Conservation (phyloP, 2,888 invertebrate genomes). For the Drosophila parthenogenetica region DNA sequence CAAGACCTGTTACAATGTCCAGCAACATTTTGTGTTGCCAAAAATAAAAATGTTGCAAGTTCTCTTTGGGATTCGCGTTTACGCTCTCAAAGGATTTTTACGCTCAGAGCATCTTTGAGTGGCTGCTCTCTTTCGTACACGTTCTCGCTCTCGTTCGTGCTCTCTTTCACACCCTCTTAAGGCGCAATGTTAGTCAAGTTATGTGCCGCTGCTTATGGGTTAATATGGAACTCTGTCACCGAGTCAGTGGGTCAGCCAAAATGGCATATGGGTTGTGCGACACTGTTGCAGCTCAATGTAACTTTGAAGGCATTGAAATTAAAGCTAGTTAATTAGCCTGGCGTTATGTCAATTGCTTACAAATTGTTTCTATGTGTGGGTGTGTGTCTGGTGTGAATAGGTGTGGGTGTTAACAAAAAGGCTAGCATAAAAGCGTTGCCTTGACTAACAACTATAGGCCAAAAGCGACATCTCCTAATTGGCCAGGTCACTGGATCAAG, state of each 20-base stretch:
- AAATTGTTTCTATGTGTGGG: conserved; percentile 49
- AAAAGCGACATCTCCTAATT: conserved; percentile 12
- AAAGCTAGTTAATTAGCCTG: conserved; percentile 71
- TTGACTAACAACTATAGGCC: conserved; percentile 16
- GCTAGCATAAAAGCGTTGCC: conserved; percentile 24
- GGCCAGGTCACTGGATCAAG: conserved; percentile 20
- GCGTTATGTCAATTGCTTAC: conserved; percentile 62
- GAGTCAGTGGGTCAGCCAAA: conserved; percentile 71
- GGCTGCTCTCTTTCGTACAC: conserved; percentile 23
- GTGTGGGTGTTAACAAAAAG: conserved; percentile 43
- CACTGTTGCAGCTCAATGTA: conserved; percentile 59
- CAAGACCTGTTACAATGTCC: conserved; percentile 14
- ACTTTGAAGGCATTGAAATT: conserved; percentile 70
- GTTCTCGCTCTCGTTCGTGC: neutral
- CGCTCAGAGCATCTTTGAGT: conserved; percentile 2
- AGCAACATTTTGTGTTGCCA: neutral
- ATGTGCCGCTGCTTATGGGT: conserved; percentile 50
- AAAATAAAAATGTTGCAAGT: conserved; percentile 39
- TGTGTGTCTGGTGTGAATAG: neutral
- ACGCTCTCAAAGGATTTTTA: neutral
- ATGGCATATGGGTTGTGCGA: conserved; percentile 33
- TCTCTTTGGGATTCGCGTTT: neutral
- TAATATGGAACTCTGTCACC: conserved; percentile 77
- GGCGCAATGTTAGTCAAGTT: conserved; percentile 38
- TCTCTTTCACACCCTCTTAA: conserved; percentile 21